These are phyloP conservation scores for Chloroceryle inda DNA, from an alignment of 2,797 vertebrate genomes.

Conservation along the genomic window DNA sequence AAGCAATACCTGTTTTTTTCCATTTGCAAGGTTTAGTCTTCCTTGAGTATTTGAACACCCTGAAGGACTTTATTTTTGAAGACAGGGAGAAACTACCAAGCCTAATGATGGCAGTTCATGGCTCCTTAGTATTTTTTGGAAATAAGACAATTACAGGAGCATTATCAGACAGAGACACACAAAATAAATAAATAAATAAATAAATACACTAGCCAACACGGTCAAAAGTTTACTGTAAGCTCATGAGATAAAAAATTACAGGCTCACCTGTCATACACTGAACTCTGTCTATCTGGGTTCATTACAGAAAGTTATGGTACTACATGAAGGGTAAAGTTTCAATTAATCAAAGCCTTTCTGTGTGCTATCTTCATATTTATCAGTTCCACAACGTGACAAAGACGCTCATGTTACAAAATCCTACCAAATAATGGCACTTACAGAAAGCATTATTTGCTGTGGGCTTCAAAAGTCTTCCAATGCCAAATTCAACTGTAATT, in stretches of 20 bases:
- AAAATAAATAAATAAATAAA: background rate
- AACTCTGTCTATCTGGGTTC: background rate
- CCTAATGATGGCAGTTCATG: background rate
- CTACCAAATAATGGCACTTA: background rate
- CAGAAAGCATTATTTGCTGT: background rate
- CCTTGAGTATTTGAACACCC: background rate
- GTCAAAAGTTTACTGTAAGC: background rate
- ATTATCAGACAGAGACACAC: background rate
- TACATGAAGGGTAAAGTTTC: background rate
- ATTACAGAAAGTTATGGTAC: background rate
- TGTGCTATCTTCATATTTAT: fast-evolving
- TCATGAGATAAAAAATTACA: background rate
- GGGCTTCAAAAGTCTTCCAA: background rate
- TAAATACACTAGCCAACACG: background rate
- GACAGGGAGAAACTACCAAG: background rate
- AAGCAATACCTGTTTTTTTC: background rate
- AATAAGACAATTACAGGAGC: background rate
- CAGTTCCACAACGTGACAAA: background rate
- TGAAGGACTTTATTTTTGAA: background rate
- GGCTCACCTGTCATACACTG: background rate
- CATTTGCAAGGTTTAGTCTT: background rate
- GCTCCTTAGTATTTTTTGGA: background rate
- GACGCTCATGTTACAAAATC: background rate
- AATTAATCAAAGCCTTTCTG: background rate
- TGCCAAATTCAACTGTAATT: background rate